Base-by-base conservation (phyloP, 2,113 vertebrate genomes). In the Alces alces region DNA sequence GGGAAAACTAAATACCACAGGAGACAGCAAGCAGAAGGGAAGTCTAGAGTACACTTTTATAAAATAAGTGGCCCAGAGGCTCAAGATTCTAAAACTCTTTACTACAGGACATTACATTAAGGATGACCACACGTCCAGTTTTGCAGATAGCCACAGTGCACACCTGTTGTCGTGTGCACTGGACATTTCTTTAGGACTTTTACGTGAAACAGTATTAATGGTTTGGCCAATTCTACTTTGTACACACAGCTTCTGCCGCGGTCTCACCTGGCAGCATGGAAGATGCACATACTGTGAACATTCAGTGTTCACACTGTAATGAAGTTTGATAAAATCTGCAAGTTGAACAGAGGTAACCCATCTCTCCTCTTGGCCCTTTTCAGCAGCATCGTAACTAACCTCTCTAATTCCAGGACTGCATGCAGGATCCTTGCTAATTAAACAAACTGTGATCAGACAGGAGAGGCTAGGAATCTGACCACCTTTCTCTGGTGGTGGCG, bases 1-100 rank as follows among this genome's bases (percentile, higher is more conserved):
- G 82, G n/a, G 39, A 91, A 91, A 96, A 93, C 93, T 79, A 76
- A 96, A 86, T 85, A 58, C 73, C 50, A 66, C 12, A 95, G 66
- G 27, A 93, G 82, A 82, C 36, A 73, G 86, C 36, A 95, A 27
- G 36, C 19, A 60, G 30, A 91, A 87, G 50, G 89, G 33, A 94
- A 93, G 45, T 82, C 95, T 45, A 66, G 66, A 95, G 80, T 45
- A 96, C 16, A 84, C 27, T 90, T 94, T 61, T 47, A 87, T 47
- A 92, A 85, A 54, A 54, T 86, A 93, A 94, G 90, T 73, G 30
- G 61, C 73, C 33, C 27, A 52, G 25, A 92, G 15, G 21, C 70
- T 79, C 28, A 55, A 50, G 16, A 30, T 58, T 52, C 54, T 89
- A 11, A 19, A 84, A 93, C 10, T 16, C 19, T 70, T 83, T 50